Base-by-base conservation (phyloP, 2,888 invertebrate species). In the Petrophora chlorosata region DNA sequence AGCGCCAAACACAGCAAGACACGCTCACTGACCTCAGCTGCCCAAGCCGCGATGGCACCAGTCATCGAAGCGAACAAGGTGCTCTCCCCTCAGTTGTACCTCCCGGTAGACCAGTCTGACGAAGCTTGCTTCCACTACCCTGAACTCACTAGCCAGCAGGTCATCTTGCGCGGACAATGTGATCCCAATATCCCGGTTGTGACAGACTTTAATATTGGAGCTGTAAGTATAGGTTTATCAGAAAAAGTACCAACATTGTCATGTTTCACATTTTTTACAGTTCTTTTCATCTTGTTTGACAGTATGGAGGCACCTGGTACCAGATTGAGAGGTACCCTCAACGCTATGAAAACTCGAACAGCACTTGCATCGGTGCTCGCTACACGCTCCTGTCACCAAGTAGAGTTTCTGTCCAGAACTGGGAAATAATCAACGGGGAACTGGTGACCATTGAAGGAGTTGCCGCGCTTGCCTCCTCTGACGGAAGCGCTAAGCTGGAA, bases 261-360 rank as follows among this genome's bases (percentile, higher is more conserved):
- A n/a, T n/a, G n/a, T n/a, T n/a, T n/a, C n/a, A n/a, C n/a, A n/a
- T n/a, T n/a, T n/a, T n/a, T n/a, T n/a, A n/a, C n/a, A n/a, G n/a
- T n/a, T n/a, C n/a, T n/a, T n/a, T n/a, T n/a, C n/a, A n/a, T n/a
- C n/a, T n/a, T n/a, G n/a, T 36, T 41, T 52, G 25, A 53, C 76
- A 86, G 91, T 91, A 82, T 55, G 69, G 73, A 14, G 86, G 82
- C 32, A 79, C 67, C 1, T 90, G 89, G 90, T 90, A 85, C 63
- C 81, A 86, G 40, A 77, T 74, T 2, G 75, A 81, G 44, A 69
- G 78, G 8, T 86, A 88, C 55, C 80, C 82, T 5, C 72, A 76
- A 63, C 55, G 65, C n/a, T 60, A 69, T 17, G 73, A 72, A 10
- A 61, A 49, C 5, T 29, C 28, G 0, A 15, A 29, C 9, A 80